Conservation (phyloP, 2,113 vertebrate species). For the Etheostoma spectabile region DNA sequence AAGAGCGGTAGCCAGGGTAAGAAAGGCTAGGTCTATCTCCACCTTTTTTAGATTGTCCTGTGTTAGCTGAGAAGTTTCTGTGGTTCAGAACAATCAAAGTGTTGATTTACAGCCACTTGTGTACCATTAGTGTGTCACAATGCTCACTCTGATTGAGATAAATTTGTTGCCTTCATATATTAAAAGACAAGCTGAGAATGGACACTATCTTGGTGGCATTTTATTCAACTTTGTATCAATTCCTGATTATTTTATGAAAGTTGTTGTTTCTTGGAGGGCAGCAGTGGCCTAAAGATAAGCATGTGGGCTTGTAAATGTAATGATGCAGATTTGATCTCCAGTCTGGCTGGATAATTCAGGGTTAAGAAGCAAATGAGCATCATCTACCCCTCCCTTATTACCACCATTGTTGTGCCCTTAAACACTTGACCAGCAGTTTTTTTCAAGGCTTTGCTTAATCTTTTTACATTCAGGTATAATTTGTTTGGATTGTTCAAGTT, state of each 20-base stretch:
- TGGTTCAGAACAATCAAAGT: background rate
- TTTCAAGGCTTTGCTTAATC: background rate
- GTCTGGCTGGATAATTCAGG: background rate
- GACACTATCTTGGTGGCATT: too few species aligned
- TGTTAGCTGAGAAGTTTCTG: conserved; percentile 3
- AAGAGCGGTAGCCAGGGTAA: background rate
- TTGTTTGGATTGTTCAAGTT: background rate
- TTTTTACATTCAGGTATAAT: background rate
- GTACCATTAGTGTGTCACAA: background rate
- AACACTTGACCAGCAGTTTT: conserved; percentile 6
- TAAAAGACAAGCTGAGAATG: background rate
- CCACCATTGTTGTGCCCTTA: background rate
- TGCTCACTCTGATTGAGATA: background rate
- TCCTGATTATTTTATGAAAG: background rate
- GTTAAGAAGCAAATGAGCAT: background rate
- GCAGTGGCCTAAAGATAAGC: background rate
- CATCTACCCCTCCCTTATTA: background rate
- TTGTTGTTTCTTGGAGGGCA: background rate
- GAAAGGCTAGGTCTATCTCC: background rate
- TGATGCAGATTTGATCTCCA: background rate
- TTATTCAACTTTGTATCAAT: background rate
- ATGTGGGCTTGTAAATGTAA: background rate
- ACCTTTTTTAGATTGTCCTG: background rate
- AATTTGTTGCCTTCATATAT: background rate
- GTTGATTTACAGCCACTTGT: background rate